Percentiles rank a stretch among this genome's conserved stretches.
These are phyloP conservation scores for Eubasilissa regina DNA, from an alignment of 1,140 invertebrate species.

Conservation along the genomic window DNA sequence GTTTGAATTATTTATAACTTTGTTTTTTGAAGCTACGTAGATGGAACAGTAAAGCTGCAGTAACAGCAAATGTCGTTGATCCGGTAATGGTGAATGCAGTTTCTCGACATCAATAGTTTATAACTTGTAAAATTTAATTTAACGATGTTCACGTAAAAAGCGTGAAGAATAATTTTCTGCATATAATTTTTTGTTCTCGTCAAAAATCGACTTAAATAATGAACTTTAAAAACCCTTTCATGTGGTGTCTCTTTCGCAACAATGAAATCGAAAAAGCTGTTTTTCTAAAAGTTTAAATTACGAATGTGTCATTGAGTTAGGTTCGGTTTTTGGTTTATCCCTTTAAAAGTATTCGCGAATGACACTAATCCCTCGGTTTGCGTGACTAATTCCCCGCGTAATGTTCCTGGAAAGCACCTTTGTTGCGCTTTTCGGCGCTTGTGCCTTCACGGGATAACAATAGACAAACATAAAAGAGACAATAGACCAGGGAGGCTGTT, in stretches of 20 bases:
- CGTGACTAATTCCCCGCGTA: constrained; percentile 44
- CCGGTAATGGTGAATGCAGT: background rate
- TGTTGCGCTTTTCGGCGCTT: constrained; percentile 5
- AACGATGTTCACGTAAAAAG: no score
- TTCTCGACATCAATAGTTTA: background rate
- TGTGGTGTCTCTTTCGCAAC: constrained; percentile 7
- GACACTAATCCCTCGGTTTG: constrained; percentile 46
- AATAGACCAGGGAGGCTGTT: constrained; percentile 16
- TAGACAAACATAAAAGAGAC: background rate
- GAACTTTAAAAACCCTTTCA: background rate
- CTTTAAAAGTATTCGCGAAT: constrained; percentile 28
- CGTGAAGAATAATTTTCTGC: no score
- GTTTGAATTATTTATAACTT: no score
- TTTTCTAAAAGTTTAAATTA: constrained; percentile 44
- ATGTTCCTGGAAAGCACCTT: constrained; percentile 39
- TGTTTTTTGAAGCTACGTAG: no score
- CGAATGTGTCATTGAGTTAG: constrained; percentile 47
- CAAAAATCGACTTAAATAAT: background rate
- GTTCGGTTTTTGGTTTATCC: constrained; percentile 43
- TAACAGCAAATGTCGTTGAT: no score
- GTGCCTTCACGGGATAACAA: constrained; percentile 11
- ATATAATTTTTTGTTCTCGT: background rate
- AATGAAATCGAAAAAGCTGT: constrained; percentile 29
- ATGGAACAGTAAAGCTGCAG: no score
- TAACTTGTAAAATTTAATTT: background rate